Base-by-base conservation (phyloP, 2,797 vertebrate genomes). In the Epinephelus awoara region DNA sequence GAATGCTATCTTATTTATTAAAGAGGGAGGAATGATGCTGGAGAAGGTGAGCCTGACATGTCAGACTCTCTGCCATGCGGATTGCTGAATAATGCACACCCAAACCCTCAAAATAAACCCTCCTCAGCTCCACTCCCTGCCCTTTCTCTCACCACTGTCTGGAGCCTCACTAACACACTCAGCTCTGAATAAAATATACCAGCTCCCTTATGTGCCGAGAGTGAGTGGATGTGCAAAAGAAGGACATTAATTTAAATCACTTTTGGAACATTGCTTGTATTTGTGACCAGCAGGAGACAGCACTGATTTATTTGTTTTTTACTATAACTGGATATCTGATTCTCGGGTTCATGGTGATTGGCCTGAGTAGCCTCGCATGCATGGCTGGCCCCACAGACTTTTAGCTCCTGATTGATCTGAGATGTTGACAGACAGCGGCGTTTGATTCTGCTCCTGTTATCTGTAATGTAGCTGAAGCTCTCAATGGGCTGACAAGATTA, bases 401-500 rank as follows among this genome's bases (percentile, higher is more conserved):
- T 86, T 74, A 82, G 87, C 63, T 77, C 49, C 80, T 89, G 94
- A 94, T 93, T 92, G 92, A 94, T 93, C 89, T 72, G 87, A 92
- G 85, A 90, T 90, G 92, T 93, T 93, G 95, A 94, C 92, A 91
- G 91, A 89, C 91, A 87, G 86, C 65, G 38, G 85, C 40, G 89
- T 92, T 92, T 93, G 92, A 93, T 94, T 93, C 84, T 29, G 75
- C 85, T 85, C 87, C 88, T 95, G 92, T 94, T 95, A 94, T 94
- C 94, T 93, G 91, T 91, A 90, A 93, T 92, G 92, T 93, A 93
- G 91, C 92, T 79, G 85, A 88, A 91, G 81, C 90, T 93, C 91
- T 94, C 92, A 93, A 93, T 92, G 88, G 91, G 79, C 88, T 90
- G 91, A 93, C 88, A 89, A 92, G 93, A 95, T 95, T 95, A 95